phyloP scores from a whole-genome alignment of 2,797 vertebrate genomes.

The Tamandua tetradactyla region DNA sequence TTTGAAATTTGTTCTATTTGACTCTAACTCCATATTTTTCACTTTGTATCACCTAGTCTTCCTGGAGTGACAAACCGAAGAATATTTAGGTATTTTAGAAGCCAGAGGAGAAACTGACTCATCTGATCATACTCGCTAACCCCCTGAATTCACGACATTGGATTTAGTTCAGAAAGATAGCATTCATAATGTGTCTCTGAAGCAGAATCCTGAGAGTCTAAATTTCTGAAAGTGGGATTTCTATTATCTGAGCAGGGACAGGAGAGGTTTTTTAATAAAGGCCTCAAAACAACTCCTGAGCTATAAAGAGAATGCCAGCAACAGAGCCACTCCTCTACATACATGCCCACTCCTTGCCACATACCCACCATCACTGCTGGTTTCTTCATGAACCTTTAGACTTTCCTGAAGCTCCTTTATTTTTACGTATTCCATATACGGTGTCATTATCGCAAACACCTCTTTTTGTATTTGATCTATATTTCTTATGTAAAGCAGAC shows the following conservation, averaged over 20 bases:
- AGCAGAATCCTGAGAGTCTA: background rate
- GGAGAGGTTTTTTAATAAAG: background rate
- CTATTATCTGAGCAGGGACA: background rate
- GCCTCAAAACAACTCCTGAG: background rate
- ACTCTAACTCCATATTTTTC: background rate
- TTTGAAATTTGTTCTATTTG: background rate
- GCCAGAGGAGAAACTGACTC: fast-evolving
- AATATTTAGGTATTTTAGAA: background rate
- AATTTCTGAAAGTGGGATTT: background rate
- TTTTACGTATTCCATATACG: background rate
- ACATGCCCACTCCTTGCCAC: fast-evolving
- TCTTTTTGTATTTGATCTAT: background rate
- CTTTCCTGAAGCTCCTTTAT: background rate
- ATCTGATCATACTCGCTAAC: background rate
- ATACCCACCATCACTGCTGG: background rate
- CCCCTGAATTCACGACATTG: background rate
- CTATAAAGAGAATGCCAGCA: background rate
- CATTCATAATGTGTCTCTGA: background rate
- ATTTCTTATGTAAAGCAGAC: background rate
- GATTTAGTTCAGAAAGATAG: background rate
- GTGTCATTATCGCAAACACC: background rate
- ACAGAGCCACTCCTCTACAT: background rate
- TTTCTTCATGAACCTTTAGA: background rate
- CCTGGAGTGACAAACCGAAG: background rate
- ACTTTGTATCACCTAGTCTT: background rate